phyloP scores from a whole-genome alignment of 2,797 vertebrate genomes.

The Acanthiza pusilla region DNA sequence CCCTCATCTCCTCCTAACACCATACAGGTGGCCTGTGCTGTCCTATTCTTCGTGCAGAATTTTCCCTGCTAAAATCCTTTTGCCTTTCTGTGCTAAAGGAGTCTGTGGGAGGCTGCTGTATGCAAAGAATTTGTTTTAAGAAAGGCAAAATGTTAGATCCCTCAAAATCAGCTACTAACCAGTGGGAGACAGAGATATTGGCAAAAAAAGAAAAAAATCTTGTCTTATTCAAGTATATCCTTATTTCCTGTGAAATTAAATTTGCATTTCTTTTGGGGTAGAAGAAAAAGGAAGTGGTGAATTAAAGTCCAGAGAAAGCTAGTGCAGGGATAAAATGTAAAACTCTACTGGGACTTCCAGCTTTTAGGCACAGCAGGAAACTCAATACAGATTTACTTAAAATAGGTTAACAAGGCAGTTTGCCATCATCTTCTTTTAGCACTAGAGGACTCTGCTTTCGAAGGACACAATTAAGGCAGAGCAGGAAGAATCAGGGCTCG shows the following conservation, averaged over 20 bases:
- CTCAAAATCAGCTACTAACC: conserved; percentile 37
- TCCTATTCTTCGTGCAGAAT: conserved; percentile 21
- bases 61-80: conserved; percentile 20
- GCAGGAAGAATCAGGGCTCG: background rate
- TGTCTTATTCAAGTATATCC: conserved; percentile 29
- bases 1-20: background rate
- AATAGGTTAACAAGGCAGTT: conserved; percentile 66
- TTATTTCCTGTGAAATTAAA: conserved; percentile 58
- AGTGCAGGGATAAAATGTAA: conserved; percentile 38
- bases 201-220: background rate
- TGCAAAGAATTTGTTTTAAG: conserved; percentile 63
- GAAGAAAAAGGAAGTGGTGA: conserved; percentile 31
- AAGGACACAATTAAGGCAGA: conserved; percentile 49
- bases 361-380: conserved; percentile 62
- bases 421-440: conserved; percentile 56
- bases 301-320: conserved; percentile 57
- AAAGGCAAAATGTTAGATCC: conserved; percentile 42
- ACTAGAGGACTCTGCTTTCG: conserved; percentile 51
- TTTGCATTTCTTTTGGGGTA: conserved; percentile 50
- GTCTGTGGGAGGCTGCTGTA: conserved; percentile 41
- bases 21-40: background rate
- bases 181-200: conserved; percentile 17
- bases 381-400: conserved; percentile 64
- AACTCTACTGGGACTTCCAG: conserved; percentile 55
- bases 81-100: conserved; percentile 17